phyloP scores from a whole-genome alignment of 37 sponge, comb jelly and placozoan species.

The Aplysina aerophoba region DNA sequence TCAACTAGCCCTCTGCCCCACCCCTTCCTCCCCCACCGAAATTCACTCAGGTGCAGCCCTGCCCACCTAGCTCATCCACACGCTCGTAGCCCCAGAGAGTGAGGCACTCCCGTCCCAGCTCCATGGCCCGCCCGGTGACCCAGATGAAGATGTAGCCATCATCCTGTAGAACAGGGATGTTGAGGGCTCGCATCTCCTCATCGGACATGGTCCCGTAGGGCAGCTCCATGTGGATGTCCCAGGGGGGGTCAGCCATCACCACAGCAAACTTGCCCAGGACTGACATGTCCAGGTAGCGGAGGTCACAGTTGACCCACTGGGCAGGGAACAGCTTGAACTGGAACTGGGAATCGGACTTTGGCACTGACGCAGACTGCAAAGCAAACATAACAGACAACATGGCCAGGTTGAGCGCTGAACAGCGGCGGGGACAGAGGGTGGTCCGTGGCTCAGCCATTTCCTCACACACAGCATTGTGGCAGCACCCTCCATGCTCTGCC shows the following conservation, averaged over 20 bases:
- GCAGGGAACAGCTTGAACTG: slow-evolving; percentile 65
- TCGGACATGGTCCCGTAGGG: slow-evolving; percentile 97
- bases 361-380: not conserved
- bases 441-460: not conserved
- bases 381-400: slow-evolving; percentile 26
- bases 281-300: slow-evolving; percentile 73
- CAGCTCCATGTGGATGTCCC: slow-evolving; percentile 99
- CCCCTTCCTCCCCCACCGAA: too few relatives aligned
- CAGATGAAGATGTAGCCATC: slow-evolving; percentile 96
- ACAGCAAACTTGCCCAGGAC: slow-evolving; percentile 89
- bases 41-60: too few relatives aligned
- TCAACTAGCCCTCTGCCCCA: too few relatives aligned
- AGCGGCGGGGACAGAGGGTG: not conserved
- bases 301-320: slow-evolving; percentile 93
- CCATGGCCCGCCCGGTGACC: slow-evolving; percentile 98
- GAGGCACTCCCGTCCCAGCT: slow-evolving; percentile 92
- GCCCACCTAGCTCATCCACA: slow-evolving; percentile 76
- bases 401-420: slow-evolving; percentile 13
- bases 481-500: not conserved
- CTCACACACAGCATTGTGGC: not conserved
- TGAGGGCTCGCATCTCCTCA: slow-evolving; percentile 94
- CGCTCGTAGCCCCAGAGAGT: slow-evolving; percentile 94
- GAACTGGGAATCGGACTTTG: slow-evolving; percentile 2
- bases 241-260: slow-evolving; percentile 99
- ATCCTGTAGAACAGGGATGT: slow-evolving; percentile 89